Evolutionary conservation across 2,797 vertebrate genomes (phyloP).

Genomic region (Oryzias sinensis): DNA sequence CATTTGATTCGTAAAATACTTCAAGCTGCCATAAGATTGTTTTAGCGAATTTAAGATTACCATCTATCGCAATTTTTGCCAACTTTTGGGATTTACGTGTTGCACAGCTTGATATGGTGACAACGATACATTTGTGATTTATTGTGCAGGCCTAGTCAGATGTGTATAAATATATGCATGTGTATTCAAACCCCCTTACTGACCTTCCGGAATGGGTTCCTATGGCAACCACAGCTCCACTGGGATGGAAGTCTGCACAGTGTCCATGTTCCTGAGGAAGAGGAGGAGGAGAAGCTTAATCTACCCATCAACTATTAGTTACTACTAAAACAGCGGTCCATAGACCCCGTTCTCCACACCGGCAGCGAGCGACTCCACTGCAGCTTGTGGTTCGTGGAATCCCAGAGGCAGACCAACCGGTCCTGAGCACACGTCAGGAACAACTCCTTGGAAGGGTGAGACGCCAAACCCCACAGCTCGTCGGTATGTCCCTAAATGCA

Average conservation of each 20-base stretch:
- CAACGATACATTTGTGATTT: no score
- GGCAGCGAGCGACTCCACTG: slow-evolving; percentile 93
- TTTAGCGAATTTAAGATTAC: no score
- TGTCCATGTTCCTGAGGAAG: slow-evolving; percentile 89
- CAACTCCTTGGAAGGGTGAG: slow-evolving; percentile 89
- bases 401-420: slow-evolving; percentile 94
- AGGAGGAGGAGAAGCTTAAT: not conserved
- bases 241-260: slow-evolving; percentile 98
- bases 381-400: slow-evolving; percentile 85
- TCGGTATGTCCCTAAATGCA: slow-evolving; percentile 91
- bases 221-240: slow-evolving; percentile 92
- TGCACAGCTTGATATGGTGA: no score
- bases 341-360: slow-evolving; percentile 55
- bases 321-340: not conserved
- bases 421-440: slow-evolving; percentile 96
- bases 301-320: slow-evolving; percentile 1
- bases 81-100: no score
- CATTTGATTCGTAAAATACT: no score
- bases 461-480: slow-evolving; percentile 94
- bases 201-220: slow-evolving; percentile 98
- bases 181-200: slow-evolving; percentile 16
- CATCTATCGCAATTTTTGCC: no score
- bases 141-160: no score
- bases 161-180: no score
- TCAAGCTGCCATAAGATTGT: no score